These are phyloP conservation scores for Cerastis rubricosa DNA, from an alignment of 2,888 invertebrate genomes.

Conservation along the genomic window DNA sequence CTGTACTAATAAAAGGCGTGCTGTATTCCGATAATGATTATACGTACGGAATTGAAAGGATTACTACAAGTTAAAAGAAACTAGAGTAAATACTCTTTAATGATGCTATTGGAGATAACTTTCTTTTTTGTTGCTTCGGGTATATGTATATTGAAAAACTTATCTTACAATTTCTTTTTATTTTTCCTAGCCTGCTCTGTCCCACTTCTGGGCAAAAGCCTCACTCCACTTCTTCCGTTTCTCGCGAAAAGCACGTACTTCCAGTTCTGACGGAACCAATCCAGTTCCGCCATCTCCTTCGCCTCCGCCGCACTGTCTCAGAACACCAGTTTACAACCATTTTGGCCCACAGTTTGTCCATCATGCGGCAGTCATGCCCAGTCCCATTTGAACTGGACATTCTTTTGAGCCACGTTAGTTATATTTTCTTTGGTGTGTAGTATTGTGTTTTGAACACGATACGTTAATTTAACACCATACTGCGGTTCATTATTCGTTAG, in stretches of 20 bases:
- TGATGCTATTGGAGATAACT: not conserved
- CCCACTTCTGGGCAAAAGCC: not conserved
- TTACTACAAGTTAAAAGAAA: constrained; percentile 1
- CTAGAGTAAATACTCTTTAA: not conserved
- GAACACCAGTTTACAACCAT: not conserved
- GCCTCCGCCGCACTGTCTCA: not conserved
- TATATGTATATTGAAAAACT: not conserved
- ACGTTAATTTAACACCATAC: not conserved
- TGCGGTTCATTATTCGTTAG: not conserved
- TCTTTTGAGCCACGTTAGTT: not conserved
- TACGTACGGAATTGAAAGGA: constrained; percentile 10
- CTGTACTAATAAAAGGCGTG: constrained; percentile 31
- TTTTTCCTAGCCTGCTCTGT: not conserved
- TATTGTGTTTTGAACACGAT: constrained; percentile 1
- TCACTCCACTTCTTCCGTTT: too few species aligned
- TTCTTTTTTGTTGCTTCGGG: not conserved
- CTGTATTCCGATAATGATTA: constrained; percentile 21
- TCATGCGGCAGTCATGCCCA: not conserved
- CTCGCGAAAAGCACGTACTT: not conserved
- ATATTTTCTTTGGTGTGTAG: not conserved
- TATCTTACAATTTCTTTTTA: not conserved
- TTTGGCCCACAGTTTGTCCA: not conserved
- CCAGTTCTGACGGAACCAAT: not conserved
- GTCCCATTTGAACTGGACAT: not conserved
- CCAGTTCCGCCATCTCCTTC: not conserved